Evolutionary conservation across 2,888 invertebrate species (phyloP).

Genomic region (Electrophaes corylata): DNA sequence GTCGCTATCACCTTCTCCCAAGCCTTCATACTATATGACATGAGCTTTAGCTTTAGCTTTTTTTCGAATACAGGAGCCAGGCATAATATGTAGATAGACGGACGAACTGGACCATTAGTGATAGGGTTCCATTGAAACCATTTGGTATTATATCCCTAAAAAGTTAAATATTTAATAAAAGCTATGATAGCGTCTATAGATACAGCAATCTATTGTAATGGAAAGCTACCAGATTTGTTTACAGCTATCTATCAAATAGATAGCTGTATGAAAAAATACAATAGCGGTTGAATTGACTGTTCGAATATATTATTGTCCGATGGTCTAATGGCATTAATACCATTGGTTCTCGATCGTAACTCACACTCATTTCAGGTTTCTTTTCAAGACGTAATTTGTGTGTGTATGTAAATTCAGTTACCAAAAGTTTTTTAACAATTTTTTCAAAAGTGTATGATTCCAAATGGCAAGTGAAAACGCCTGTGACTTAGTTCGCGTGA

Average conservation of each 20-base stretch:
- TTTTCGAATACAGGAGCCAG: no score
- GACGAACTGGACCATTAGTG: no score
- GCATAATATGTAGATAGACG: no score
- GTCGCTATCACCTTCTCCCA: no score
- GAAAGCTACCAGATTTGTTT: constrained; percentile 37
- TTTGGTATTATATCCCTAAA: neutral
- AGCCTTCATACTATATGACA: no score
- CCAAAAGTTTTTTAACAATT: no score
- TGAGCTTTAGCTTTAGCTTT: no score
- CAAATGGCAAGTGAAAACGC: no score
- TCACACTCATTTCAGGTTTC: neutral
- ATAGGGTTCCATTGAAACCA: neutral
- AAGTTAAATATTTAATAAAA: neutral
- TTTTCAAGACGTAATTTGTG: no score
- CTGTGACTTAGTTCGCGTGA: no score
- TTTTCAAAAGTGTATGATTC: no score
- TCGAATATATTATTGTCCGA: constrained; percentile 34
- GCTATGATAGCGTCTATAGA: neutral
- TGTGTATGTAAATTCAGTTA: no score
- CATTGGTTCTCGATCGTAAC: constrained; percentile 26
- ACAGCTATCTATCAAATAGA: constrained; percentile 39
- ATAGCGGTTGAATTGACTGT: constrained; percentile 25
- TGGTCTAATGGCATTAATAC: constrained; percentile 29
- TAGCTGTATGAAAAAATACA: constrained; percentile 36
- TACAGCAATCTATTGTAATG: constrained; percentile 25